Evolutionary conservation across 2,888 invertebrate species (phyloP).

Genomic region (Pasiphila rectangulata): DNA sequence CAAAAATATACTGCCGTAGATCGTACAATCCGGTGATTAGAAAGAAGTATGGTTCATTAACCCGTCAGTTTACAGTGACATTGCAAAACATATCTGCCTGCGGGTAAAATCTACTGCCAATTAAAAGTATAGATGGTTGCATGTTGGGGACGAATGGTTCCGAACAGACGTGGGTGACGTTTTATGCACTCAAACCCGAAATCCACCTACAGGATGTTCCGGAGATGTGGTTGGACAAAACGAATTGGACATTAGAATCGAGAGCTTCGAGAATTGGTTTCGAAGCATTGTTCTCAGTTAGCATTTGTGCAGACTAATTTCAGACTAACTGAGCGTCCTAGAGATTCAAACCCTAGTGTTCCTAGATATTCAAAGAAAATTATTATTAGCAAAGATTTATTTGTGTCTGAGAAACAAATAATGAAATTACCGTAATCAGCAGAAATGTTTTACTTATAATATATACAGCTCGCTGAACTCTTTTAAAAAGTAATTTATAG

Average conservation of each 20-base stretch:
- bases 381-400: too few species aligned
- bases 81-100: slow-evolving; percentile 60
- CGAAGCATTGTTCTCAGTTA: neutral
- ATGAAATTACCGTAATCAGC: too few species aligned
- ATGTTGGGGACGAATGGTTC: slow-evolving; percentile 60
- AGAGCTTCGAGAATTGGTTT: slow-evolving; percentile 1
- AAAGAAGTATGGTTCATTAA: neutral
- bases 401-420: too few species aligned
- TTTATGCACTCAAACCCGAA: slow-evolving; percentile 48
- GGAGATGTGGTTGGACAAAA: slow-evolving; percentile 12
- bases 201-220: slow-evolving; percentile 44
- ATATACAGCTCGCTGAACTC: too few species aligned
- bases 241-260: slow-evolving; percentile 7
- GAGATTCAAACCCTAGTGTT: too few species aligned
- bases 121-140: slow-evolving; percentile 74
- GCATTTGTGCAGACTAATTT: too few species aligned
- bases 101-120: slow-evolving; percentile 70
- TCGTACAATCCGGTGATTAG: neutral
- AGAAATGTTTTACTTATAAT: too few species aligned
- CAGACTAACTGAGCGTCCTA: too few species aligned
- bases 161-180: slow-evolving; percentile 47
- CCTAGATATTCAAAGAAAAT: too few species aligned
- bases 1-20: too few species aligned
- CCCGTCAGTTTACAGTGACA: slow-evolving; percentile 33
- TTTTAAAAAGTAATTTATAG: too few species aligned